phyloP scores from a whole-genome alignment of 2,797 vertebrate genomes.

The Mycteria americana region DNA sequence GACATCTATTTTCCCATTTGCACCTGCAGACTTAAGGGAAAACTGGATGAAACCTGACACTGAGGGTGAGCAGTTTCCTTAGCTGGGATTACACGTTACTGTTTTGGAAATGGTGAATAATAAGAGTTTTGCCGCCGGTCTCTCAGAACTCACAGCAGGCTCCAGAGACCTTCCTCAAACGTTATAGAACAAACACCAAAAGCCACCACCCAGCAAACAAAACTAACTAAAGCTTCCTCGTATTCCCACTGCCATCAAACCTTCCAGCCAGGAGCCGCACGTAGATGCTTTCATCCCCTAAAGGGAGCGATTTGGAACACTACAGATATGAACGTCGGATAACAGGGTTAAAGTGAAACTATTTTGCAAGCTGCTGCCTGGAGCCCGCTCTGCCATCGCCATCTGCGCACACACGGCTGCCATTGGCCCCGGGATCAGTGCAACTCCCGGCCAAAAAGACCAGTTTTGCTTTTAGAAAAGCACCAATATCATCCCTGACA shows the following conservation, averaged over 20 bases:
- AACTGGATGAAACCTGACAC: not conserved
- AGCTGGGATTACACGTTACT: not conserved
- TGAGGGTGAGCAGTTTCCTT: not conserved
- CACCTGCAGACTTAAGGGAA: conserved; percentile 30
- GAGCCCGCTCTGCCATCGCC: not conserved
- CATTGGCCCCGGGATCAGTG: not conserved
- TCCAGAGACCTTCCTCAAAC: not conserved
- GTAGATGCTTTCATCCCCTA: not conserved
- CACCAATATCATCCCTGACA: not conserved
- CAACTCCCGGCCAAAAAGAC: not conserved
- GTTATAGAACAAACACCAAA: not conserved
- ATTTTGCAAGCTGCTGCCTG: not conserved
- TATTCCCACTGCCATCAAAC: not conserved
- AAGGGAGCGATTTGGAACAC: not conserved
- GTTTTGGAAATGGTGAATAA: conserved; percentile 28
- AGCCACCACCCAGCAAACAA: not conserved
- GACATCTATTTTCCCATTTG: not conserved
- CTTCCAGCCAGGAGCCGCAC: not conserved
- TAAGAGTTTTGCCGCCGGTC: not conserved
- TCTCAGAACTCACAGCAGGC: not conserved
- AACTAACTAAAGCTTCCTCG: not conserved
- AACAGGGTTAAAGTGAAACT: conserved; percentile 48
- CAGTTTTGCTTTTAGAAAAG: not conserved
- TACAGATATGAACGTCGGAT: not conserved
- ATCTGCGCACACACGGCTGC: not conserved